phyloP scores from a whole-genome alignment of 2,888 invertebrate genomes.

The Steinernema carpocapsae region DNA sequence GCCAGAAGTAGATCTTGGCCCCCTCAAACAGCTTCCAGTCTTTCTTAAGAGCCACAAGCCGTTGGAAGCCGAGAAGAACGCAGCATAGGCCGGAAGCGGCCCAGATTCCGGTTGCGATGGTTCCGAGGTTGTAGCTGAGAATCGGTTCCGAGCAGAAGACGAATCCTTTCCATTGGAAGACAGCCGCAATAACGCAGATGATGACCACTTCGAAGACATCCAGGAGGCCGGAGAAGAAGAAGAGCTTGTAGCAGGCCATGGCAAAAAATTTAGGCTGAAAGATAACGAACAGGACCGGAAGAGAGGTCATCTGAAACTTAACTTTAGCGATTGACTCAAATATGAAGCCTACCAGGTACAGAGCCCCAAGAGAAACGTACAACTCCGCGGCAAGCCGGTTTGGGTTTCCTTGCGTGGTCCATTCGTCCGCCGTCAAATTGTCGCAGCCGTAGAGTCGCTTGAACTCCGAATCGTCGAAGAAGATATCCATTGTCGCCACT shows the following conservation, averaged over 20 bases:
- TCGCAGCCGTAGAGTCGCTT: neutral
- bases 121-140: neutral
- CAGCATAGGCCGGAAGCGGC: neutral
- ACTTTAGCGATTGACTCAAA: too few relatives aligned
- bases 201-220: neutral
- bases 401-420: neutral
- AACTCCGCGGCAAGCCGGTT: neutral
- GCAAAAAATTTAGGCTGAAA: neutral
- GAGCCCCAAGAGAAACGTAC: neutral
- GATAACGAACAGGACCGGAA: conserved; percentile 3
- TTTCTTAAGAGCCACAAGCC: neutral
- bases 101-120: conserved; percentile 1
- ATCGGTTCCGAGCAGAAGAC: conserved; percentile 5
- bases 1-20: neutral
- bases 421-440: conserved; percentile 5
- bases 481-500: neutral
- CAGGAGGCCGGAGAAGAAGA: neutral
- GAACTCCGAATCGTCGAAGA: neutral
- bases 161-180: conserved; percentile 10
- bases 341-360: conserved; percentile 20
- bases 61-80: neutral
- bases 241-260: neutral
- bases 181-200: neutral
- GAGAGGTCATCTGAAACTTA: neutral
- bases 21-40: neutral